Conservation (phyloP, 1,140 invertebrate species). For the Geopemphigus sp. region DNA sequence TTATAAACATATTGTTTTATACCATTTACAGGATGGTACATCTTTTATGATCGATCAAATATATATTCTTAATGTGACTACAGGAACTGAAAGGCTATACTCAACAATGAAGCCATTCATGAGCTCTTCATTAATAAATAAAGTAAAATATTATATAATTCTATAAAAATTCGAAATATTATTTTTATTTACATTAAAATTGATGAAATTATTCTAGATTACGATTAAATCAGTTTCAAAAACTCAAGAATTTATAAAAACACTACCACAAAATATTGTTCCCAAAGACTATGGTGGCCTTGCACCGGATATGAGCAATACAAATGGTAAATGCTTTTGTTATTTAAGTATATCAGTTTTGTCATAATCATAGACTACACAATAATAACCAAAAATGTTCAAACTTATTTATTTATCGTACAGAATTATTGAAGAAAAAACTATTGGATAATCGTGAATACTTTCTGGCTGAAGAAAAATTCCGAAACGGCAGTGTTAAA, state of each 20-base stretch:
- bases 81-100: constrained; percentile 64
- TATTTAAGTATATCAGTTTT: constrained; percentile 48
- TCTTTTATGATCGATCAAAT: constrained; percentile 63
- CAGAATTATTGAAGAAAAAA: constrained; percentile 50
- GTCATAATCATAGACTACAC: too few species aligned
- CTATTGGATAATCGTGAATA: constrained; percentile 50
- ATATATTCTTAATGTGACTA: constrained; percentile 64
- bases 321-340: constrained; percentile 16
- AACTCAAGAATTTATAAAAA: constrained; percentile 37
- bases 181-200: too few species aligned
- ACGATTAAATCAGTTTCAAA: constrained; percentile 35
- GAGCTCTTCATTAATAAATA: constrained; percentile 63
- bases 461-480: constrained; percentile 52
- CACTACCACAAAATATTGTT: constrained; percentile 27
- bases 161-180: not conserved
- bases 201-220: constrained; percentile 12
- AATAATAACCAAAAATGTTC: constrained; percentile 20
- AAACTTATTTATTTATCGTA: constrained; percentile 17
- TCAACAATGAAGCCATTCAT: constrained; percentile 65
- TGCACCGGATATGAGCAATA: constrained; percentile 8
- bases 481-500: constrained; percentile 50
- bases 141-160: constrained; percentile 58
- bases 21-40: constrained; percentile 59
- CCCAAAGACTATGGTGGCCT: constrained; percentile 50
- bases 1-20: not conserved